Percentiles rank a stretch among this genome's conserved stretches.
phyloP scores from a whole-genome alignment of 2,113 vertebrate genomes.

The Alaudala cheleensis region DNA sequence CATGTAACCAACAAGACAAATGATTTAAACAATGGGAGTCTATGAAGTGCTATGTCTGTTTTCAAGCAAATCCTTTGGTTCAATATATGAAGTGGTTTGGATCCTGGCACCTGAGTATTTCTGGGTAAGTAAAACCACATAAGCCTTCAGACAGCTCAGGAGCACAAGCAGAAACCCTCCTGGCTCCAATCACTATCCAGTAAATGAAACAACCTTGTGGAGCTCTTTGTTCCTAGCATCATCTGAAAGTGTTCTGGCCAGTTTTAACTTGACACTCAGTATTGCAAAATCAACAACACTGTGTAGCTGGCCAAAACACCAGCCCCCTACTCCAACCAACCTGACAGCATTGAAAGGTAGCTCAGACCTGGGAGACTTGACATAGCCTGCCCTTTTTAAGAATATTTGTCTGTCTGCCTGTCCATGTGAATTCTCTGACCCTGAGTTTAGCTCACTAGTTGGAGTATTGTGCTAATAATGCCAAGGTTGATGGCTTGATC shows the following conservation, averaged over 20 bases:
- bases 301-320: background rate
- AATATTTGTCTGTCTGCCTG: background rate
- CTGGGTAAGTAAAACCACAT: background rate
- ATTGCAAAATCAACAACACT: background rate
- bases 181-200: background rate
- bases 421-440: background rate
- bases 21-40: background rate
- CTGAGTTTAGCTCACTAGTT: background rate
- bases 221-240: background rate
- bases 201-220: background rate
- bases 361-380: background rate
- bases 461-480: background rate
- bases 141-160: background rate
- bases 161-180: background rate
- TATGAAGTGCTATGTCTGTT: background rate
- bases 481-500: background rate
- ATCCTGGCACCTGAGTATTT: background rate
- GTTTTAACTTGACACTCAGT: background rate
- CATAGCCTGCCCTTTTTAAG: background rate
- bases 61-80: background rate
- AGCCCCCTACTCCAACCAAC: background rate
- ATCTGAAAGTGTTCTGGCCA: background rate
- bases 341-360: background rate
- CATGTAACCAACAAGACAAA: background rate
- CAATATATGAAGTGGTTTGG: background rate